Evolutionary conservation across 2,797 vertebrate species (phyloP), one percentile per base, ranked within the genome.

Genomic region (Prunella strophiata): DNA sequence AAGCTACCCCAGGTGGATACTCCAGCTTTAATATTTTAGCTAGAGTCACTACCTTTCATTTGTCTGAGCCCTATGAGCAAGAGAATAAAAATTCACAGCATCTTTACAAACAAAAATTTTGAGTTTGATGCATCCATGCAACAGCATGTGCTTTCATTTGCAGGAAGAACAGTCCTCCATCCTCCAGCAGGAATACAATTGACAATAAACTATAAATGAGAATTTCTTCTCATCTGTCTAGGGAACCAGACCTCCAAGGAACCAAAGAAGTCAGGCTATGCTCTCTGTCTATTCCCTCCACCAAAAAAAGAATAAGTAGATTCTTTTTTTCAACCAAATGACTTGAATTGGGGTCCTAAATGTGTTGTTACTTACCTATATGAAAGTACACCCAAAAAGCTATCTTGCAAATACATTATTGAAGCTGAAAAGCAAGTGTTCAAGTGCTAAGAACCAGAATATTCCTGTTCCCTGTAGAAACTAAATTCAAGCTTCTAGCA

Each of bases 401-500:
- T 63, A 2, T 71, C 23, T 57, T 81, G 22, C 48, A 90, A 88
- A 84, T 84, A 27, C 16, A 52, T 82, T 91, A 88, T 93, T 94
- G 65, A 90, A 88, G 29, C 36, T 80, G 38, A 90, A 77, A 85
- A 85, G 2, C 8, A 83, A 91, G 9, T 17, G 6, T 54, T 65
- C 22, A 72, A 57, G 42, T 84, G 40, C 19, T 91, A 86, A 75
- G 66, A 95, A 66, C 13, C 10, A 67, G 21, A 22, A 91, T 62
- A 91, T 45, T 80, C 25, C 26, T 58, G 9, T 45, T 83, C 91
- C 40, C 43, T 68, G n/a, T 45, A 80, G 78, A 91, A 88, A 54
- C 5, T 62, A 62, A 94, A 91, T 96, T 87, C 50, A 83, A 83
- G 36, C 40, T 85, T 91, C 47, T 91, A 85, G 27, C 21, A 67